These are phyloP conservation scores for Rhinogobio ventralis DNA, from an alignment of 2,797 vertebrate genomes.

Conservation along the genomic window DNA sequence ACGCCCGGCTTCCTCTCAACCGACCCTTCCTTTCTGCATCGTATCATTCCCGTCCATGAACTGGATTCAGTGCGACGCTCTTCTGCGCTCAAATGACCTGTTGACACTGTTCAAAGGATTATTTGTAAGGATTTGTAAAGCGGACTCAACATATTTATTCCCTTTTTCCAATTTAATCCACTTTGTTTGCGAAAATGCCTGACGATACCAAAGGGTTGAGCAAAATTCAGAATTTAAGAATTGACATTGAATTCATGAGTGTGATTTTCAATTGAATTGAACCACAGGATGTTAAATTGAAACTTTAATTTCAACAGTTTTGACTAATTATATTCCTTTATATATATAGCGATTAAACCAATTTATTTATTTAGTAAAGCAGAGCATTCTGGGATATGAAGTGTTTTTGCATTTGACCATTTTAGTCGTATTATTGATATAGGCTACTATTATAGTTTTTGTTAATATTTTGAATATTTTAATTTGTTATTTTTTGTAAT, in stretches of 20 bases:
- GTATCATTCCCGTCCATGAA: neutral
- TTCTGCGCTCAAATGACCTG: neutral
- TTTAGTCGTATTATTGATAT: neutral
- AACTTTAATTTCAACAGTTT: neutral
- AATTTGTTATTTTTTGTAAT: neutral
- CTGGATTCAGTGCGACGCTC: neutral
- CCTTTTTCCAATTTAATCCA: neutral
- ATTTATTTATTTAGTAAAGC: neutral
- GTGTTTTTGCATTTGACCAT: neutral
- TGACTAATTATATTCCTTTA: neutral
- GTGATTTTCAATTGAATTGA: neutral
- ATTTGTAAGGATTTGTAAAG: neutral
- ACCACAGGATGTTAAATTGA: neutral
- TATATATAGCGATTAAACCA: neutral
- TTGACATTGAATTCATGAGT: neutral
- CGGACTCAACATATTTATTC: neutral
- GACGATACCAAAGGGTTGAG: neutral
- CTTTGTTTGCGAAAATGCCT: neutral
- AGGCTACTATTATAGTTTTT: neutral
- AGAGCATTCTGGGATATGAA: neutral
- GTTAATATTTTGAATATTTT: neutral
- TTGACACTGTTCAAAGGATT: neutral
- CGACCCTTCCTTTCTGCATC: constrained; percentile 6
- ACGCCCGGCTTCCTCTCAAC: constrained; percentile 34
- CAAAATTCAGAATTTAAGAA: neutral